Conservation (phyloP, 2,888 invertebrate genomes). For the Lasioglossum figueresi region DNA sequence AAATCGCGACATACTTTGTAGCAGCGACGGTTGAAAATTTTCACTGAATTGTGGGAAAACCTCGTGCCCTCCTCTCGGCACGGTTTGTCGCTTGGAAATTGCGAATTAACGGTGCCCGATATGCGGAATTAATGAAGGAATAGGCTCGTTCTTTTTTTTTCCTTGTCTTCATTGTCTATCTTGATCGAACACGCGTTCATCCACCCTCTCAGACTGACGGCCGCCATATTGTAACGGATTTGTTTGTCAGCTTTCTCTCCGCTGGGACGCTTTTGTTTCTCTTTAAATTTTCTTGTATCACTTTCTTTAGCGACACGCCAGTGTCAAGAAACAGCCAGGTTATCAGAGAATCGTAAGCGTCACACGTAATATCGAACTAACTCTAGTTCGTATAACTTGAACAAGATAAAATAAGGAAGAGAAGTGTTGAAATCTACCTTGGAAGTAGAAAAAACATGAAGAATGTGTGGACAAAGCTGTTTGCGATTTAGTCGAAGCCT, state of each 20-base stretch:
- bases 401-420: background rate
- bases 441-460: slow-evolving; percentile 10
- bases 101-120: background rate
- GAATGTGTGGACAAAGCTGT: slow-evolving; percentile 25
- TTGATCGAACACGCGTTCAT: background rate
- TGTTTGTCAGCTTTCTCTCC: background rate
- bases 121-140: slow-evolving; percentile 1
- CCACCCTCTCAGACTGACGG: background rate
- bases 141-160: background rate
- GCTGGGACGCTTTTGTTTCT: background rate
- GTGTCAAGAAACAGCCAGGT: background rate
- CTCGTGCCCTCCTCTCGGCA: background rate
- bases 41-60: background rate
- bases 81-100: background rate
- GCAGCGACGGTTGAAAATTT: background rate
- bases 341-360: background rate
- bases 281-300: background rate
- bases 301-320: background rate
- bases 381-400: background rate
- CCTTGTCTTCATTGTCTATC: background rate
- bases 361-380: background rate
- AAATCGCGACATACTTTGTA: background rate
- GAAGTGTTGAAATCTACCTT: background rate
- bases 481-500: slow-evolving; percentile 24
- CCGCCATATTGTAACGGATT: background rate